Conservation (phyloP, 2,797 vertebrate genomes). For the Acanthis flammea region DNA sequence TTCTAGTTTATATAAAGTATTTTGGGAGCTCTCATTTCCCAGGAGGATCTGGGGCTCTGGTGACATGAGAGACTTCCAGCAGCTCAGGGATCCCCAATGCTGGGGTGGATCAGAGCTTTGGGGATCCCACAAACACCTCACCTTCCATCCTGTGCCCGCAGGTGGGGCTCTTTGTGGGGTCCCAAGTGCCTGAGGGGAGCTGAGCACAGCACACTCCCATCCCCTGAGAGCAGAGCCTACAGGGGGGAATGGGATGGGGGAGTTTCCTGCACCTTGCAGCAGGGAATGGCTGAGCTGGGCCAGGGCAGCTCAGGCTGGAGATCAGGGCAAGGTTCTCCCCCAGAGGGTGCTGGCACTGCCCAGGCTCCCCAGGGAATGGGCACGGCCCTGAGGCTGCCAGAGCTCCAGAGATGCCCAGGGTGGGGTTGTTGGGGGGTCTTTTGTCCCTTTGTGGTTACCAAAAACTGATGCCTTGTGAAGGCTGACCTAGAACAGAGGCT, state of each 20-base stretch:
- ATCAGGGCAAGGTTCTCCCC: neutral
- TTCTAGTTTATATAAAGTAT: neutral
- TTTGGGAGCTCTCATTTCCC: neutral
- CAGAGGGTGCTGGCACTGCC: neutral
- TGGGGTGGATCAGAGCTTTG: neutral
- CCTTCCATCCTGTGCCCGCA: neutral
- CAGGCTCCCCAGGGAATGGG: neutral
- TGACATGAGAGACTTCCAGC: neutral
- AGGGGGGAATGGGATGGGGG: neutral
- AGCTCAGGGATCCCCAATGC: fast-evolving
- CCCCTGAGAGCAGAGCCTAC: no score
- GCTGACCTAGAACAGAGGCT: neutral
- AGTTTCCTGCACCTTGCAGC: neutral
- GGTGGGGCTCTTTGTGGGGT: fast-evolving
- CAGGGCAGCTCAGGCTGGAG: neutral
- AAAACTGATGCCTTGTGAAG: neutral
- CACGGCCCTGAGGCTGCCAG: neutral
- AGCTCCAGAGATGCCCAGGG: neutral
- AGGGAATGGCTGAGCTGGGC: neutral
- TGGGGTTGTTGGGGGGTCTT: neutral
- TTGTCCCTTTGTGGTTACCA: neutral
- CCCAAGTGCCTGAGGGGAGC: neutral
- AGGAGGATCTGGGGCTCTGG: neutral
- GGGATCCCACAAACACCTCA: neutral
- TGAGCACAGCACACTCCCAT: fast-evolving